Evolutionary conservation across 2,113 vertebrate species (phyloP).

Genomic region (Holacanthus passer): DNA sequence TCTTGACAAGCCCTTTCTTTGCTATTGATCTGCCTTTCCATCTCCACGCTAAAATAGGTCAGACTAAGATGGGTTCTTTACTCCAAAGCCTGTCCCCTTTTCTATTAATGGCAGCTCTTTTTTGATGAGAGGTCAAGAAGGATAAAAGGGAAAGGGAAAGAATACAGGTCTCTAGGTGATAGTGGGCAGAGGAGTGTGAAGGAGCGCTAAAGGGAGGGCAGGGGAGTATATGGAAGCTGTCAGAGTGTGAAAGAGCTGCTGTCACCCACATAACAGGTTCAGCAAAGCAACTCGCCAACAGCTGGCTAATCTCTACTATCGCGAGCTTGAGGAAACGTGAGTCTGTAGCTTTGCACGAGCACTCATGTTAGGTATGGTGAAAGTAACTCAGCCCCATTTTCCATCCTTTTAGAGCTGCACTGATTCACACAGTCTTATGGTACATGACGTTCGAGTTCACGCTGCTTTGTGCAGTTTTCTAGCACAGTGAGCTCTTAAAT

Average conservation of each 20-base stretch:
- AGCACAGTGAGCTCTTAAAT: background rate
- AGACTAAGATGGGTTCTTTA: background rate
- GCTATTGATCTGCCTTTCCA: slow-evolving; percentile 38
- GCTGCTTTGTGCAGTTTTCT: background rate
- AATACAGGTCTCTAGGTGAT: background rate
- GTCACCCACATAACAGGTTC: slow-evolving; percentile 6
- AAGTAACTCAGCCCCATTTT: background rate
- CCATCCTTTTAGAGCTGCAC: background rate
- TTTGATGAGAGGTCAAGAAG: slow-evolving; percentile 16
- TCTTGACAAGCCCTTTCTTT: slow-evolving; percentile 25
- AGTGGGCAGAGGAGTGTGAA: slow-evolving; percentile 10
- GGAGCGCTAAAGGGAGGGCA: background rate
- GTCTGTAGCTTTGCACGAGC: background rate
- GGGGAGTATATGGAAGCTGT: slow-evolving; percentile 1
- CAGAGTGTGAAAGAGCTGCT: slow-evolving; percentile 45
- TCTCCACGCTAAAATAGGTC: slow-evolving; percentile 23
- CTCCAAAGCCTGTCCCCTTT: background rate
- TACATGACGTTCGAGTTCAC: background rate
- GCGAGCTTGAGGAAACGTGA: background rate
- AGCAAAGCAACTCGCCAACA: slow-evolving; percentile 7
- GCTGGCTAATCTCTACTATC: background rate
- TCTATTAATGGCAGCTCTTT: slow-evolving; percentile 17
- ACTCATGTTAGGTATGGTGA: background rate
- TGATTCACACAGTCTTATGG: background rate
- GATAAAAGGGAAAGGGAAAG: background rate